phyloP scores from a whole-genome alignment of 1,140 invertebrate genomes.

The Orchesella cincta region DNA sequence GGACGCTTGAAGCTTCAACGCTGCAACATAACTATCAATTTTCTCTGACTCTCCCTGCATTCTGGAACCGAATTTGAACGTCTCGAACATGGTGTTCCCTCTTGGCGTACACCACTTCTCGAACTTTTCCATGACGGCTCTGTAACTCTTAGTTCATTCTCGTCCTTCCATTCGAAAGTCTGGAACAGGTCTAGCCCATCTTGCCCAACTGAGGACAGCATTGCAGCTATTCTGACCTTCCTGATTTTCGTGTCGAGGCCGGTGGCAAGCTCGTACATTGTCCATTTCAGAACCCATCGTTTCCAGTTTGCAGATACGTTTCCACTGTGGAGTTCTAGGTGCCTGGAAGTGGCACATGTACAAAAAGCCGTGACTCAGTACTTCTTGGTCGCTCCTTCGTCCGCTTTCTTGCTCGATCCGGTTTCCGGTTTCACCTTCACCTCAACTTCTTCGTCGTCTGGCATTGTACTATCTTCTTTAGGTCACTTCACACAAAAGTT shows the following conservation, averaged over 20 bases:
- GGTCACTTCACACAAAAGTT: too few species aligned
- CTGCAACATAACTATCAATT: conserved; percentile 5
- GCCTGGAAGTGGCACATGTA: too few species aligned
- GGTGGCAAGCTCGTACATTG: neutral
- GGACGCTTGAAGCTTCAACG: neutral
- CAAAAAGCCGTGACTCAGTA: too few species aligned
- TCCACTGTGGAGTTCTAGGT: neutral
- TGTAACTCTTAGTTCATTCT: neutral
- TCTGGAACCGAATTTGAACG: neutral
- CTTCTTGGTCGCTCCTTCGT: too few species aligned
- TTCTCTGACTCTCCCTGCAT: neutral
- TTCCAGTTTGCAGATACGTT: conserved; percentile 27
- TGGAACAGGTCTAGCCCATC: neutral
- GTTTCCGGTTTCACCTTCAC: too few species aligned
- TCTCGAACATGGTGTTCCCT: conserved; percentile 19
- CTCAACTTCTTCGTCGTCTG: too few species aligned
- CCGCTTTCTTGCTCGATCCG: too few species aligned
- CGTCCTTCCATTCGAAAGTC: neutral
- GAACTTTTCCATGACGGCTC: neutral
- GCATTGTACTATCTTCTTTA: too few species aligned
- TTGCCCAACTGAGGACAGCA: neutral
- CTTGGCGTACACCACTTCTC: conserved; percentile 2
- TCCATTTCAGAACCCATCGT: conserved; percentile 11
- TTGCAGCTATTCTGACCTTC: neutral
- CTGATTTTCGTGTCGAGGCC: neutral